Percentiles rank a stretch among this genome's conserved stretches.
These are phyloP conservation scores for Clarias macrocephalus DNA, from an alignment of 2,113 vertebrate genomes.

Conservation along the genomic window DNA sequence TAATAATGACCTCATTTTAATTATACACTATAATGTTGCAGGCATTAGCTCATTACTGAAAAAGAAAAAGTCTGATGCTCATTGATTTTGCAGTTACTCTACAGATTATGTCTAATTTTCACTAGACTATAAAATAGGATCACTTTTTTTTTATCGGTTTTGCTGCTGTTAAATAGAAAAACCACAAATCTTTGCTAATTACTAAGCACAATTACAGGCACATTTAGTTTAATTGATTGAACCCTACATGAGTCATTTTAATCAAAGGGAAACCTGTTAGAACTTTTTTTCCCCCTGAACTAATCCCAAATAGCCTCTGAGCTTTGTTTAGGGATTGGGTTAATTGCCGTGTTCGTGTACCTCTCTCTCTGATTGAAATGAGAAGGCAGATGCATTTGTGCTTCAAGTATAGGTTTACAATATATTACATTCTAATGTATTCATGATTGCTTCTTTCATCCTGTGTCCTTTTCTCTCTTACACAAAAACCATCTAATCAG, in stretches of 20 bases:
- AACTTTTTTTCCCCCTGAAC: not conserved
- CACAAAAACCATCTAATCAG: slow-evolving; percentile 44
- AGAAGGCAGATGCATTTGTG: slow-evolving; percentile 26
- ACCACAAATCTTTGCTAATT: not conserved
- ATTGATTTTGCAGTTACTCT: not conserved
- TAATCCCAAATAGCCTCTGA: not conserved
- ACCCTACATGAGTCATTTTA: not conserved
- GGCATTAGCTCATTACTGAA: not conserved
- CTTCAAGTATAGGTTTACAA: slow-evolving; percentile 16
- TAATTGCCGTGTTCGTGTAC: not conserved
- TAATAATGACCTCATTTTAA: not conserved
- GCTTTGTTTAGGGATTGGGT: not conserved
- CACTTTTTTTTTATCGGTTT: not conserved
- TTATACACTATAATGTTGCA: not conserved
- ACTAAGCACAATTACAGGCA: not conserved
- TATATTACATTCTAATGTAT: slow-evolving; percentile 39
- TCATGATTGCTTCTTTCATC: slow-evolving; percentile 41
- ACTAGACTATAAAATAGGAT: not conserved
- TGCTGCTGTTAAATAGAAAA: not conserved
- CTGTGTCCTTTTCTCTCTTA: slow-evolving; percentile 16
- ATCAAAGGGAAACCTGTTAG: not conserved
- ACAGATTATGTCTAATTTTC: not conserved
- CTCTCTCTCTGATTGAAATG: not conserved
- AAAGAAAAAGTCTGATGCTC: not conserved
- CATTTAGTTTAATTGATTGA: not conserved